Evolutionary conservation across 2,797 vertebrate species (phyloP).

Genomic region (Acrocephalus scirpaceus): DNA sequence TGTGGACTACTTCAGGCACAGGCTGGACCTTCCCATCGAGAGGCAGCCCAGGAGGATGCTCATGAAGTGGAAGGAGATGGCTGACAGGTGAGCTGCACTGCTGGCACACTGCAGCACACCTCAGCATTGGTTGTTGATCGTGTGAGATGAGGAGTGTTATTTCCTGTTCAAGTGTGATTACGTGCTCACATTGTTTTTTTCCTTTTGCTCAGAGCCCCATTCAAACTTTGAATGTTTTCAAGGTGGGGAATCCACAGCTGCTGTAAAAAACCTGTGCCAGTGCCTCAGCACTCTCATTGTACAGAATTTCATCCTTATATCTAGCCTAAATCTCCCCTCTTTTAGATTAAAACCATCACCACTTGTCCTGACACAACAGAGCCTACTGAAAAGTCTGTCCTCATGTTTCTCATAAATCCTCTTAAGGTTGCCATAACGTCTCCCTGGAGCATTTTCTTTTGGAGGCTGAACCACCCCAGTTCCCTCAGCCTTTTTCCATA

Average conservation of each 20-base stretch:
- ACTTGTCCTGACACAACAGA: background rate
- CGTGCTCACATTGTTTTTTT: accelerated
- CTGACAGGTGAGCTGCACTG: conserved; percentile 83
- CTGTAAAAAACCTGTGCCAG: background rate
- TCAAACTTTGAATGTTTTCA: background rate
- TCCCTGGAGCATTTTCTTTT: background rate
- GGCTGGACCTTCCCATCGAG: conserved; percentile 88
- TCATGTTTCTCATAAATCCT: background rate
- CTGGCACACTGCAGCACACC: background rate
- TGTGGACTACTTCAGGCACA: conserved; percentile 87
- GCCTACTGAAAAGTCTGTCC: background rate
- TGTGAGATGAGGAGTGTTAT: background rate
- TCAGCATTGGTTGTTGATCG: background rate
- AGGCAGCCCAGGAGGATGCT: conserved; percentile 87
- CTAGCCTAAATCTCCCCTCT: background rate
- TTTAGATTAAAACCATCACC: background rate
- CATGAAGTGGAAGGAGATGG: conserved; percentile 97
- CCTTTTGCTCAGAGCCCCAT: background rate
- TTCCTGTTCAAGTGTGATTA: background rate
- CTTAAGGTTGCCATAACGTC: background rate
- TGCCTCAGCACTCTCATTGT: background rate
- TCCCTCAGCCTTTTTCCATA: background rate
- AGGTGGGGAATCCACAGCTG: background rate
- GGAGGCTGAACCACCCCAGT: background rate
- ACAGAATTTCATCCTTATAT: background rate